phyloP scores from a whole-genome alignment of 2,888 invertebrate species.

The Therioaphis trifolii region DNA sequence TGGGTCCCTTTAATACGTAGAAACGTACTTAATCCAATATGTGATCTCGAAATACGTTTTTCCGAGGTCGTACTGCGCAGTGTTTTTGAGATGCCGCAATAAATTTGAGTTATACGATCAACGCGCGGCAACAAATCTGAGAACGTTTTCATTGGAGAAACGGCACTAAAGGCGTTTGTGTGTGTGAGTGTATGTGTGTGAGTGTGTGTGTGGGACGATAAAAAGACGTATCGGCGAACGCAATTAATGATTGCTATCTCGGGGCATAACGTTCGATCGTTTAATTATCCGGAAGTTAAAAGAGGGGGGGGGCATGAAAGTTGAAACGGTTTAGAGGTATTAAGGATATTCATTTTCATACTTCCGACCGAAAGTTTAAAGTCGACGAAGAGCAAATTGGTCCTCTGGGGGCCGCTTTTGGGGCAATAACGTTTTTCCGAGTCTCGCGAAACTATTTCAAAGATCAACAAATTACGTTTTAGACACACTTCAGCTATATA shows the following conservation, averaged over 20 bases:
- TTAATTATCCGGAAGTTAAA: slow-evolving; percentile 19
- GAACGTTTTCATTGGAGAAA: slow-evolving; percentile 23
- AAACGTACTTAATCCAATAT: slow-evolving; percentile 30
- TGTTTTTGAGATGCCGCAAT: not conserved
- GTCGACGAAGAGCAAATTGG: slow-evolving; percentile 3
- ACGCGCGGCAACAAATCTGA: not conserved
- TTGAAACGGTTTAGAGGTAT: slow-evolving; percentile 30
- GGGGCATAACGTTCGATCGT: not conserved
- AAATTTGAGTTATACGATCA: slow-evolving; percentile 37
- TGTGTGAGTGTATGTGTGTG: too few species aligned
- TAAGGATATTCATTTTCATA: slow-evolving; percentile 39
- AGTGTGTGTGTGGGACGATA: slow-evolving; percentile 3
- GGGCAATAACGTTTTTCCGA: not conserved
- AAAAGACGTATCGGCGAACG: not conserved
- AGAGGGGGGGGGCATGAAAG: not conserved
- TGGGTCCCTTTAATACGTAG: not conserved
- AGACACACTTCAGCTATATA: not conserved
- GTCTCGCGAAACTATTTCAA: not conserved
- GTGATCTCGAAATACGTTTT: not conserved
- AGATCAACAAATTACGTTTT: not conserved
- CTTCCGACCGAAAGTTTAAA: slow-evolving; percentile 24
- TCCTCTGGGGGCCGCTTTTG: not conserved
- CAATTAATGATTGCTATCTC: slow-evolving; percentile 10
- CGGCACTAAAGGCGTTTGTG: not conserved
- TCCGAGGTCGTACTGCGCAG: not conserved